Evolutionary conservation across 2,113 vertebrate species (phyloP).

Genomic region (Geothlypis trichas): DNA sequence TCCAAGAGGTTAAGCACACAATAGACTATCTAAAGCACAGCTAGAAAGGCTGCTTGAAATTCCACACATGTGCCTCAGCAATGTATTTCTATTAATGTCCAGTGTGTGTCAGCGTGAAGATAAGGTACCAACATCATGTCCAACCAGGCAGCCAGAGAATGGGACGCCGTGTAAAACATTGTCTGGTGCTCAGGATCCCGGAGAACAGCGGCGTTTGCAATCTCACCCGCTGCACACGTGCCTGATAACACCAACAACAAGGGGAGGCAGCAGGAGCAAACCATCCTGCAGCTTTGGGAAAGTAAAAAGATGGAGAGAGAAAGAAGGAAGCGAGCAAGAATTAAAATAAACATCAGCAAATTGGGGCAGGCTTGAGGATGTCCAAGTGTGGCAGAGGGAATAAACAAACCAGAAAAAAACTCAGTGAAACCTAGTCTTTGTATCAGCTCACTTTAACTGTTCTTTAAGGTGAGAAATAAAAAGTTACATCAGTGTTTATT

Average conservation of each 20-base stretch:
- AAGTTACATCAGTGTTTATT: neutral
- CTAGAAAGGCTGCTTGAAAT: constrained; percentile 78
- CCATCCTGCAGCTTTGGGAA: neutral
- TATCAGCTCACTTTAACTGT: neutral
- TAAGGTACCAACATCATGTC: constrained; percentile 86
- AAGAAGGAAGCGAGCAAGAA: neutral
- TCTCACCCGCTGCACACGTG: neutral
- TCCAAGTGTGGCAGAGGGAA: neutral
- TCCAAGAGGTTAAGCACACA: constrained; percentile 76
- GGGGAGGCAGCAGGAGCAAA: neutral
- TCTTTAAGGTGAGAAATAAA: neutral
- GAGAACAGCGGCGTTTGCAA: constrained; percentile 64
- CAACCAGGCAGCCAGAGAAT: constrained; percentile 78
- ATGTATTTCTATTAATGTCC: constrained; percentile 89
- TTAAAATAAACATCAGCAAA: neutral
- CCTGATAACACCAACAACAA: constrained; percentile 8
- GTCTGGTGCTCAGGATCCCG: constrained; percentile 79
- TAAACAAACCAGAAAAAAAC: neutral
- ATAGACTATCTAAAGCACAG: constrained; percentile 78
- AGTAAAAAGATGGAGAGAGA: neutral
- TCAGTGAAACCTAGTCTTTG: neutral
- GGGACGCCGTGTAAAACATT: constrained; percentile 82
- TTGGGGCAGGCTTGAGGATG: neutral
- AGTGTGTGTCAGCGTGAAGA: constrained; percentile 86
- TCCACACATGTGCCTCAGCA: constrained; percentile 77